Percentiles rank a stretch among this genome's conserved stretches.
phyloP scores from a whole-genome alignment of 53 echinoderm and acorn worm genomes.

The Apostichopus leukothele region DNA sequence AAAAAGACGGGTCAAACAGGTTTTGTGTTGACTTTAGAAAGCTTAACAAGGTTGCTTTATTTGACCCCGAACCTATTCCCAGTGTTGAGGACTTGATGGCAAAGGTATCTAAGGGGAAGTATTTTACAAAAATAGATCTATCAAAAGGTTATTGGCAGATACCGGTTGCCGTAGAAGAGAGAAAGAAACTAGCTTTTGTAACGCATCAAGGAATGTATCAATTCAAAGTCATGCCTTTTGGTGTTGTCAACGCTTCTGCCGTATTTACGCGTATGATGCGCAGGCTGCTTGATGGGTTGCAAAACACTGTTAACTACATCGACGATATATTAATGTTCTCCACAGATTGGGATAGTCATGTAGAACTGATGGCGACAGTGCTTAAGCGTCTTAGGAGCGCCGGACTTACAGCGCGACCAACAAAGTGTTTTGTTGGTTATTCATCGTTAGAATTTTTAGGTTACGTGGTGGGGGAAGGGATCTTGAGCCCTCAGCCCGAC shows the following conservation, averaged over 20 bases:
- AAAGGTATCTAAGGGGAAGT: conserved; percentile 25
- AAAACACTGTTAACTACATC: conserved; percentile 35
- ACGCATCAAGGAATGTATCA: conserved; percentile 48
- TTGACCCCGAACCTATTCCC: conserved; percentile 68
- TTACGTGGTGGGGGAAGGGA: no score
- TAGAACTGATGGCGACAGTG: conserved; percentile 58
- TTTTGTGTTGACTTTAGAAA: conserved; percentile 60
- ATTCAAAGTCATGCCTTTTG: conserved; percentile 42
- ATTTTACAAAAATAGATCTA: conserved; percentile 58
- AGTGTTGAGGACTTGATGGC: conserved; percentile 51
- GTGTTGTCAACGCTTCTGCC: conserved; percentile 51
- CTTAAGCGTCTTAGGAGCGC: no score
- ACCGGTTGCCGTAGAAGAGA: conserved; percentile 28
- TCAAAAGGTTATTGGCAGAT: conserved; percentile 76
- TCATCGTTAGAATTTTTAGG: no score
- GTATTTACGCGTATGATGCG: conserved; percentile 54
- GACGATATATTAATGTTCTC: conserved; percentile 45
- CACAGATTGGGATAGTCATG: conserved; percentile 30
- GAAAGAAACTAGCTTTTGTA: not conserved
- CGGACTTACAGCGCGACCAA: no score
- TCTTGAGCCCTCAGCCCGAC: no score
- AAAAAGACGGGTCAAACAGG: conserved; percentile 56
- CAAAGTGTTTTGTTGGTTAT: no score
- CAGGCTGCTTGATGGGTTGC: conserved; percentile 42
- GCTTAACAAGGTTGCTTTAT: conserved; percentile 49